Percentiles rank a stretch among this genome's conserved stretches.
phyloP scores from a whole-genome alignment of 2,797 vertebrate genomes.

The Anniella stebbinsi region DNA sequence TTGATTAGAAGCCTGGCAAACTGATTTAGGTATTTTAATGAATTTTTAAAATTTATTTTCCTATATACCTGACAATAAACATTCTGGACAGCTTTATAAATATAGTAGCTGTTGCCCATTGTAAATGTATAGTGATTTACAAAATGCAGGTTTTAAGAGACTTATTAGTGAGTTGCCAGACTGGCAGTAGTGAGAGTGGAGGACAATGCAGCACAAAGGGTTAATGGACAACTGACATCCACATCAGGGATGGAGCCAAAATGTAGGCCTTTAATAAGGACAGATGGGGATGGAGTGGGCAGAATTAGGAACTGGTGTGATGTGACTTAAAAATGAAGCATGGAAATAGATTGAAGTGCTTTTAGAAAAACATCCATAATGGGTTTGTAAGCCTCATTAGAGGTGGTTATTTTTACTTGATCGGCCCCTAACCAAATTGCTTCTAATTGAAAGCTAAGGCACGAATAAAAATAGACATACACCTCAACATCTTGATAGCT shows the following conservation, averaged over 20 bases:
- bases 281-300: background rate
- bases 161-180: background rate
- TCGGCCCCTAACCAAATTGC: background rate
- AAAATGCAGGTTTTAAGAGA: background rate
- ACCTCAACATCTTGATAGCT: background rate
- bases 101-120: background rate
- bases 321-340: background rate
- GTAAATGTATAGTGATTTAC: background rate
- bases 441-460: background rate
- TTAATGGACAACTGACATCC: background rate
- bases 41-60: too few relatives aligned
- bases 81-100: background rate
- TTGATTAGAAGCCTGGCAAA: background rate
- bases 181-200: background rate
- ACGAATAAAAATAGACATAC: background rate
- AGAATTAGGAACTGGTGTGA: background rate
- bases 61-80: background rate
- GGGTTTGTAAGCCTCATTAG: constrained; percentile 9
- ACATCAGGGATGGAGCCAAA: background rate
- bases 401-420: background rate
- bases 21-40: background rate
- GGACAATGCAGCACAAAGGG: too few relatives aligned
- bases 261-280: background rate
- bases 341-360: background rate
- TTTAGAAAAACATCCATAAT: background rate